A percentile compares a stretch with the other conserved stretches of the same genome.
Conservation (phyloP, 2,113 vertebrate genomes). For the Reinhardtius hippoglossoides region DNA sequence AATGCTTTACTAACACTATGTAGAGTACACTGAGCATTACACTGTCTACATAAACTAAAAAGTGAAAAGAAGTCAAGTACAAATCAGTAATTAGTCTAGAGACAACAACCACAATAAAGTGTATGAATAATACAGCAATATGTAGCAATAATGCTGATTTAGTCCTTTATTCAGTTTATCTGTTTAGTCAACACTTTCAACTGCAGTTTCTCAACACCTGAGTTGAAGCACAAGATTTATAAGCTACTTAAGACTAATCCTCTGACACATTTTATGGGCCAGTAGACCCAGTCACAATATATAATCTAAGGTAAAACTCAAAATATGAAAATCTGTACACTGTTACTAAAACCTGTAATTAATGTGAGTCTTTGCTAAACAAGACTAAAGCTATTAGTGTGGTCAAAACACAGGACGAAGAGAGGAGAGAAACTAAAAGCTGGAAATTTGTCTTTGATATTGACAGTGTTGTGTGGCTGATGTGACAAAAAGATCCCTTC, state of each 20-base stretch:
- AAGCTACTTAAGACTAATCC: constrained; percentile 15
- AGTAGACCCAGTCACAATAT: not conserved
- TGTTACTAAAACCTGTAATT: too few species aligned
- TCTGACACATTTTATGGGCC: not conserved
- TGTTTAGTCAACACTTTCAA: not conserved
- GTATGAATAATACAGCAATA: not conserved
- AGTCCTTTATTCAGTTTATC: constrained; percentile 4
- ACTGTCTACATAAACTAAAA: too few species aligned
- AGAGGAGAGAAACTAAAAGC: too few species aligned
- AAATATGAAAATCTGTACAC: too few species aligned
- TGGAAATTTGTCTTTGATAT: too few species aligned
- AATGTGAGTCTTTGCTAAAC: not conserved
- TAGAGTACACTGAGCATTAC: too few species aligned
- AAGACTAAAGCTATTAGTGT: not conserved
- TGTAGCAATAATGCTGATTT: not conserved
- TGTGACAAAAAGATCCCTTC: too few species aligned
- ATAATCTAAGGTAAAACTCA: not conserved
- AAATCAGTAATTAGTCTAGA: too few species aligned
- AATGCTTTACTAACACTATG: not conserved
- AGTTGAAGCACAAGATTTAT: not conserved
- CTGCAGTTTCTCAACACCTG: not conserved
- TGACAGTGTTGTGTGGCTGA: too few species aligned
- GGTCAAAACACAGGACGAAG: too few species aligned
- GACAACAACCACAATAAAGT: not conserved
- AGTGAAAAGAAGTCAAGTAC: not conserved